phyloP scores from a whole-genome alignment of 1,140 invertebrate genomes.

The Pteromalus puparum region DNA sequence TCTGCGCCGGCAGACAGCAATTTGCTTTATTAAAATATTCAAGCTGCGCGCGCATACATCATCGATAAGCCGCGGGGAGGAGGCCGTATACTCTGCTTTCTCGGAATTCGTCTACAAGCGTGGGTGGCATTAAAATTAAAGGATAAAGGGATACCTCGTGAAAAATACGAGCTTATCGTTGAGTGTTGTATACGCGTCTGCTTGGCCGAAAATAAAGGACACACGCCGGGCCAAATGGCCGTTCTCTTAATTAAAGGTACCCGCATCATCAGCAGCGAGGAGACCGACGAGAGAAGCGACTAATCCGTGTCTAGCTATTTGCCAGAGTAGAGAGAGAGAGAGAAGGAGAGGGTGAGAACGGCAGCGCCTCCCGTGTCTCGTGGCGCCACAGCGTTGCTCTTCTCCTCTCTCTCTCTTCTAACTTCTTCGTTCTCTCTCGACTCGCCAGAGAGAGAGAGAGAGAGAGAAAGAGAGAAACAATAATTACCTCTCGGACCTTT shows the following conservation, averaged over 20 bases:
- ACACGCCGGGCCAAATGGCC: constrained; percentile 61
- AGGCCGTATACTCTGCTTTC: constrained; percentile 9
- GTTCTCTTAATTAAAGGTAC: constrained; percentile 71
- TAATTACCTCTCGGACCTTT: constrained; percentile 73
- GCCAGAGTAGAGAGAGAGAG: neutral
- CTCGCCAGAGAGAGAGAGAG: too few species aligned
- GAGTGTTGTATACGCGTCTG: constrained; percentile 12
- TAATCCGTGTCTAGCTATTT: constrained; percentile 35
- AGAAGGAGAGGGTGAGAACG: neutral
- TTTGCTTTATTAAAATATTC: constrained; percentile 44
- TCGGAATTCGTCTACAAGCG: constrained; percentile 16
- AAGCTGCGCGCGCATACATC: constrained; percentile 15
- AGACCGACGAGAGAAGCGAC: constrained; percentile 12
- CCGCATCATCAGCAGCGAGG: constrained; percentile 30
- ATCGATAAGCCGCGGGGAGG: constrained; percentile 33
- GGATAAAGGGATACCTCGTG: neutral
- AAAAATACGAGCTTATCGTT: constrained; percentile 37
- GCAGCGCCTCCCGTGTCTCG: constrained; percentile 15
- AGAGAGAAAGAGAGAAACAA: constrained; percentile 63
- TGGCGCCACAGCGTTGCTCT: constrained; percentile 66
- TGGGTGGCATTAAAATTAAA: constrained; percentile 33
- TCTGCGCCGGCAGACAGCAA: neutral
- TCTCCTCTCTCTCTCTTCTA: neutral
- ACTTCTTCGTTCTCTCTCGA: neutral
- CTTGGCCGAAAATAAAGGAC: constrained; percentile 14